A percentile compares a stretch with the other conserved stretches of the same genome.
Conservation (phyloP, 2,113 vertebrate species). For the Chinchilla lanigera region DNA sequence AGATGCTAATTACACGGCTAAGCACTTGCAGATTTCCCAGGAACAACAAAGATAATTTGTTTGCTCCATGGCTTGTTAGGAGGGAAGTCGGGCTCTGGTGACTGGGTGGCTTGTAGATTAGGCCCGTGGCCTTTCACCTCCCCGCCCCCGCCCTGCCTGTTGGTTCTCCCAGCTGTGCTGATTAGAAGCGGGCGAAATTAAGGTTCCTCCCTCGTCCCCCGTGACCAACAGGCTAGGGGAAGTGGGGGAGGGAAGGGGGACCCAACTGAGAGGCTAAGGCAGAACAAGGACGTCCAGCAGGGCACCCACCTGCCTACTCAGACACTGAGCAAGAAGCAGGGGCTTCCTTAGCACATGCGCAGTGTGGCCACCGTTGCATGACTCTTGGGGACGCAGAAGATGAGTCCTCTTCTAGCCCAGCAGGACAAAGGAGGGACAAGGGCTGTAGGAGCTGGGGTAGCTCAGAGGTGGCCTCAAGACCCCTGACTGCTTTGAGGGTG, state of each 20-base stretch:
- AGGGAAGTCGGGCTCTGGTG: slow-evolving; percentile 84
- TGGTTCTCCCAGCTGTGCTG: slow-evolving; percentile 69
- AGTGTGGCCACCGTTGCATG: not conserved
- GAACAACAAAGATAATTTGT: slow-evolving; percentile 90
- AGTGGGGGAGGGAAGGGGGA: not conserved
- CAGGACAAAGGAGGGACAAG: not conserved
- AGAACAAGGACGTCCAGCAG: not conserved
- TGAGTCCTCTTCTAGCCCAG: not conserved
- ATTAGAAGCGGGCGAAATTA: slow-evolving; percentile 71
- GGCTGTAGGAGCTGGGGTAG: not conserved
- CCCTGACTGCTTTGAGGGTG: not conserved
- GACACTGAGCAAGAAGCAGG: not conserved
- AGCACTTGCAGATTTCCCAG: slow-evolving; percentile 90
- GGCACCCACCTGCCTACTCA: not conserved
- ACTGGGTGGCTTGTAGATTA: slow-evolving; percentile 85
- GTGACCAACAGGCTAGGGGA: not conserved
- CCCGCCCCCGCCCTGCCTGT: slow-evolving; percentile 72
- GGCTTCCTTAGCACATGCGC: rapidly evolving
- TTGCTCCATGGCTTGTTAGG: slow-evolving; percentile 89
- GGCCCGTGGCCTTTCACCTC: slow-evolving; percentile 84
- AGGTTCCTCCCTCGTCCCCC: not conserved
- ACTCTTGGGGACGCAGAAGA: not conserved
- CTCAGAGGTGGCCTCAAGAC: not conserved
- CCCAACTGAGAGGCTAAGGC: not conserved
- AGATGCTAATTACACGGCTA: slow-evolving; percentile 89